Base-by-base conservation (phyloP, 30 jellyfish, hydroid and myxozoan species). In the Phacellophora camtschatica region DNA sequence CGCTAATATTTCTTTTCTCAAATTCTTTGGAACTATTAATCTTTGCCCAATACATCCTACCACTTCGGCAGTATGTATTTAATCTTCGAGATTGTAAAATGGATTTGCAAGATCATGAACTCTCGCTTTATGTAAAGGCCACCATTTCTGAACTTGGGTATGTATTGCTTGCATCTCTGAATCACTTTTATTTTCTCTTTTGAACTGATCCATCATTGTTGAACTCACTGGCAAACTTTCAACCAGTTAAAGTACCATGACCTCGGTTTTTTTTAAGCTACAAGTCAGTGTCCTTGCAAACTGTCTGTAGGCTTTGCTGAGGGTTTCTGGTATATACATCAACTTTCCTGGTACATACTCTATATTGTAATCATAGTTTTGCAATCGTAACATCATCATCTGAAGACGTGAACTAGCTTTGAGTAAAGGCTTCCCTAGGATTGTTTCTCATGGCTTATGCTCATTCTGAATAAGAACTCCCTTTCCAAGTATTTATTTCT, bases 11-110 rank as follows among this genome's bases (percentile, higher is more conserved):
- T 72, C 74, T 49, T 72, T 49, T 72, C 77, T 51, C 75, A 72
- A 12, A 24, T 49, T 48, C 63, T 48, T 49, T 53, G 86, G 86
- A 48, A 29, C 59, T 49, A 72, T 72, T 33, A 48, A 41, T 46
- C 59, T 49, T 54, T 72, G 72, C 28, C 77, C 86, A 45, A 48
- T 72, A 32, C 86, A 72, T 30, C 59, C 74, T 72, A 72, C 74
- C 74, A 61, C 75, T 5, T 61, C 55, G 8, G 75, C 86, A 48
- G 12, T 35, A 51, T 53, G 55, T 53, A 72, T 49, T 72, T 50
- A 76, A 72, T 48, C 74, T 53, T 0, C 50, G 75, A 72, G 72
- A 41, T 72, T 54, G n/a, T 32, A 49, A 46, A 27, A 72, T 49
- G 75, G 86, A 23, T 46, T 71, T 32, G 72, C 72, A 32, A 29